phyloP scores from a whole-genome alignment of 2,888 invertebrate genomes.

The Crepidodera aurea region DNA sequence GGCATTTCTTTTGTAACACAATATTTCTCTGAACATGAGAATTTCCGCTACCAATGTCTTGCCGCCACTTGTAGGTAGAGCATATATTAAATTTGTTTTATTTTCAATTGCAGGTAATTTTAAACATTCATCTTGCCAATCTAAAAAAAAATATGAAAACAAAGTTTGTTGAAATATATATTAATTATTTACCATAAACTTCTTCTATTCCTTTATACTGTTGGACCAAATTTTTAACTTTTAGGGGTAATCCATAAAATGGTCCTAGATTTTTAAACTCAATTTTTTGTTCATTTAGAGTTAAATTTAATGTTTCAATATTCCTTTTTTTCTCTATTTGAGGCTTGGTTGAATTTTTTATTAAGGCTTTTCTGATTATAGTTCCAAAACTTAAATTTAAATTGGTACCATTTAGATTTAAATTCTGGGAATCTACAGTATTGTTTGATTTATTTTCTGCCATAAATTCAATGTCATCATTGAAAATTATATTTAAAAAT shows the following conservation, averaged over 20 bases:
- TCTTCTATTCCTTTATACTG: slow-evolving; percentile 79
- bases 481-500: slow-evolving; percentile 46
- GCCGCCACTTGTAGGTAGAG: slow-evolving; percentile 95
- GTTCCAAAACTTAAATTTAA: slow-evolving; percentile 49
- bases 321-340: slow-evolving; percentile 24
- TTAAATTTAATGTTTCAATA: slow-evolving; percentile 37
- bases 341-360: slow-evolving; percentile 53
- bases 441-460: slow-evolving; percentile 2
- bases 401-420: slow-evolving; percentile 38
- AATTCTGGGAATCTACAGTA: slow-evolving; percentile 36
- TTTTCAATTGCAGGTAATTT: slow-evolving; percentile 75
- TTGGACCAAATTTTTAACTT: slow-evolving; percentile 75
- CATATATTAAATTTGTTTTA: slow-evolving; percentile 86
- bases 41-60: slow-evolving; percentile 98
- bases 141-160: slow-evolving; percentile 63
- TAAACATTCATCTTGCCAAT: slow-evolving; percentile 95
- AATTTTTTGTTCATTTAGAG: slow-evolving; percentile 30
- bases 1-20: slow-evolving; percentile 82
- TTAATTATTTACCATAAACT: slow-evolving; percentile 75
- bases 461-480: slow-evolving; percentile 49
- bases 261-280: slow-evolving; percentile 56
- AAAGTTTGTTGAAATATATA: neutral
- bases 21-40: slow-evolving; percentile 84
- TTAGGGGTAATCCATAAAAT: slow-evolving; percentile 83
- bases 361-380: slow-evolving; percentile 52